Conservation (phyloP, 2,797 vertebrate species). For the Cygnus olor region DNA sequence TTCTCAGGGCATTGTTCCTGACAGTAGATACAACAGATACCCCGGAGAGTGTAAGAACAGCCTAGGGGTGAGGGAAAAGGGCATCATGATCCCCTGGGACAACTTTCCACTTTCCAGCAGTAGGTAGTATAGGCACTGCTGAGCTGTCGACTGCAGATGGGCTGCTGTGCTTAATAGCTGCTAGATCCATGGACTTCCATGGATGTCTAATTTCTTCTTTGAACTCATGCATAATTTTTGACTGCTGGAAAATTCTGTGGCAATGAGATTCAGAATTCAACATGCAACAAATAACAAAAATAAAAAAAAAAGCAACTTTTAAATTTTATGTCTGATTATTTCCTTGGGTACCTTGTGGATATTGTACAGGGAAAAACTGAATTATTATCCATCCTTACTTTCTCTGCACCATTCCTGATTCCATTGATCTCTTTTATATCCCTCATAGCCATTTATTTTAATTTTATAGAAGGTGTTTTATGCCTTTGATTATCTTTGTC, state of each 20-base stretch:
- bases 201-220: background rate
- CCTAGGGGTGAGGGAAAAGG: background rate
- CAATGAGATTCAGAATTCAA: background rate
- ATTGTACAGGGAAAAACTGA: background rate
- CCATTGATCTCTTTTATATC: background rate
- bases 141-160: background rate
- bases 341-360: background rate
- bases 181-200: background rate
- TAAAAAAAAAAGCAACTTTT: background rate
- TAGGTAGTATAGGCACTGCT: background rate
- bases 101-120: background rate
- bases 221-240: background rate
- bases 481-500: background rate
- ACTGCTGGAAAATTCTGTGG: background rate
- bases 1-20: background rate
- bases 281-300: accelerated
- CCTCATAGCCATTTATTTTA: background rate
- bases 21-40: background rate
- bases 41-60: background rate
- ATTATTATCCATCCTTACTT: background rate
- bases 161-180: background rate
- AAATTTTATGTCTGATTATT: background rate
- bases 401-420: background rate
- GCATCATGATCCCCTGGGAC: background rate
- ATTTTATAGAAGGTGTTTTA: background rate